phyloP scores from a whole-genome alignment of 2,888 invertebrate genomes.

The Petrolisthes cinctipes region DNA sequence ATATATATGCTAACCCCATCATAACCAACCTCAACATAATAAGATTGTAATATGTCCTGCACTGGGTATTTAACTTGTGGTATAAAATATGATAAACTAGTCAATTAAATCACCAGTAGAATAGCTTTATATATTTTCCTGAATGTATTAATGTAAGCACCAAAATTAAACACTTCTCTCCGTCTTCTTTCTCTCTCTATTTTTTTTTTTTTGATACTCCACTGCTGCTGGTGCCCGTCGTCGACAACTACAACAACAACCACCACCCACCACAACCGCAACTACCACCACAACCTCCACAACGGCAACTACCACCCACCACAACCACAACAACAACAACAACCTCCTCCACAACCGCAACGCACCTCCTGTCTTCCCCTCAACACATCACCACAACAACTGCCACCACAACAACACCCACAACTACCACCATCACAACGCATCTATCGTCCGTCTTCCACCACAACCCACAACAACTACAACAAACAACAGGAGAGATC shows the following conservation, averaged over 20 bases:
- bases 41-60: no score
- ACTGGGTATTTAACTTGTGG: no score
- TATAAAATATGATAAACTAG: no score
- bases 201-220: no score
- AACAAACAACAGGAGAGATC: constrained; percentile 78
- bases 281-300: neutral
- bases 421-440: neutral
- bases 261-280: neutral
- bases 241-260: neutral
- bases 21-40: no score
- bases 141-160: no score
- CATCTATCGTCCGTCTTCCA: neutral
- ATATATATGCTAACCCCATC: no score
- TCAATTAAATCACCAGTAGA: no score
- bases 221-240: no score
- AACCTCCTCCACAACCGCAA: neutral
- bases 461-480: neutral
- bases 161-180: no score
- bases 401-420: neutral
- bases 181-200: no score
- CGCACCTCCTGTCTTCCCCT: neutral
- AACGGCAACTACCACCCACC: neutral
- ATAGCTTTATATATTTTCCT: no score
- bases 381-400: neutral
- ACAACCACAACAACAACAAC: neutral